Evolutionary conservation across 92 coral and sea anemone genomes (phyloP).

Genomic region (Nematostella vectensis): DNA sequence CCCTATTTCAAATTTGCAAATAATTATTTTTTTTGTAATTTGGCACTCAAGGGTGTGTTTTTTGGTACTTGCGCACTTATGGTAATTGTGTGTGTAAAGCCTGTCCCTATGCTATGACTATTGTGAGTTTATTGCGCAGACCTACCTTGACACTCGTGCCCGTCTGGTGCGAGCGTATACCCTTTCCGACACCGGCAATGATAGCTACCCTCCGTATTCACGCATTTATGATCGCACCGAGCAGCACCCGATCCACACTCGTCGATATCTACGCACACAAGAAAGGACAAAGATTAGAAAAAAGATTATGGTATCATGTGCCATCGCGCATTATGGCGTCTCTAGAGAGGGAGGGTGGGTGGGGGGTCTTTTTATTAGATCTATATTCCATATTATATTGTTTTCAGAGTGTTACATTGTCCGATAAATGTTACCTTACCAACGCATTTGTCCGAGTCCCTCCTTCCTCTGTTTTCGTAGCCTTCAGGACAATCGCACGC

Average conservation of each 20-base stretch:
- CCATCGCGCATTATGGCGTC: not conserved
- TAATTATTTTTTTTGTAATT: no score
- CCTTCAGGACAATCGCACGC: conserved; percentile 96
- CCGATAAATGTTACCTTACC: conserved; percentile 30
- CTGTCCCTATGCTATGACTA: no score
- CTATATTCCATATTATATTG: not conserved
- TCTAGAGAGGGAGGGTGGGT: not conserved
- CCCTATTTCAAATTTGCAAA: no score
- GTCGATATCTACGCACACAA: conserved; percentile 53
- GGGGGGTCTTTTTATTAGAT: not conserved
- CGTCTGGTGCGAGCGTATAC: conserved; percentile 68
- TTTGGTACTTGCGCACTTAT: no score
- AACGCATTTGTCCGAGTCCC: conserved; percentile 61
- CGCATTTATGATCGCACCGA: conserved; percentile 80
- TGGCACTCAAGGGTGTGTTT: no score
- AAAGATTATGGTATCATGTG: not conserved
- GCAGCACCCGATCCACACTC: conserved; percentile 68
- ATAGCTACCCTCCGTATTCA: conserved; percentile 85
- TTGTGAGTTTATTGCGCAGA: no score
- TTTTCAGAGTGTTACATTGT: not conserved
- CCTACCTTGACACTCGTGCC: conserved; percentile 76
- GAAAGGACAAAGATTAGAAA: not conserved
- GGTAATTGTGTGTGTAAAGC: no score
- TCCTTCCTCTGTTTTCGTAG: conserved; percentile 64
- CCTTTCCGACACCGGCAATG: conserved; percentile 81